phyloP scores from a whole-genome alignment of 2,113 vertebrate genomes.

The Potamarius usumacintae region DNA sequence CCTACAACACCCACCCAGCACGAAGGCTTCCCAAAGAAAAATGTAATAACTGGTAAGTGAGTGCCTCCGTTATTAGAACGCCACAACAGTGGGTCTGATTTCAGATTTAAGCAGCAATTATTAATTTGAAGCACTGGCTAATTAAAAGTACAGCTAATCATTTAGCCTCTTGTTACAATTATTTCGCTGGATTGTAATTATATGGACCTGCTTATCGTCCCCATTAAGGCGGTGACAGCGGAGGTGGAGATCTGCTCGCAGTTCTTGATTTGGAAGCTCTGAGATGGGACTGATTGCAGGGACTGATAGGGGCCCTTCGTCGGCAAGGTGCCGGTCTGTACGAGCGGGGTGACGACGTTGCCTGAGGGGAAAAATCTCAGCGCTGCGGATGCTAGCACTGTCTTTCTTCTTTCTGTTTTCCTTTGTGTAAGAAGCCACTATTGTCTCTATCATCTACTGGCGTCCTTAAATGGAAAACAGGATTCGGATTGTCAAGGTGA shows the following conservation, averaged over 20 bases:
- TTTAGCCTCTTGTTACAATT: conserved; percentile 87
- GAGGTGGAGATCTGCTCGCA: conserved; percentile 37
- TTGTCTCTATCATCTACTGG: not conserved
- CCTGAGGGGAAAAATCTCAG: conserved; percentile 5
- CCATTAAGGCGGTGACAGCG: conserved; percentile 74
- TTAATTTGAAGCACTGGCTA: conserved; percentile 85
- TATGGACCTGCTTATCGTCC: conserved; percentile 81
- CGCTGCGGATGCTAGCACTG: not conserved
- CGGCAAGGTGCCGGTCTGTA: conserved; percentile 18
- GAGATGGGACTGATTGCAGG: conserved; percentile 40
- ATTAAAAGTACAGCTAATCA: conserved; percentile 86
- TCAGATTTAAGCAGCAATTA: conserved; percentile 84
- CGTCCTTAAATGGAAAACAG: not conserved
- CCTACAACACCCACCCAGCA: conserved; percentile 61
- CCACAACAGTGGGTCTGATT: conserved; percentile 76
- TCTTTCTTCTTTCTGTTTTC: not conserved
- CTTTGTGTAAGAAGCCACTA: not conserved
- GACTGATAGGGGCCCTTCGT: conserved; percentile 32
- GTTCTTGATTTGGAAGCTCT: conserved; percentile 41
- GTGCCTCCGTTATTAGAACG: conserved; percentile 74
- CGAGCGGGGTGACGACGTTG: conserved; percentile 24
- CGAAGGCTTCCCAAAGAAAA: conserved; percentile 69
- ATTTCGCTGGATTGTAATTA: conserved; percentile 83
- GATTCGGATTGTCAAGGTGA: not conserved
- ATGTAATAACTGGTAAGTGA: conserved; percentile 73